Base-by-base conservation (phyloP, 2,888 invertebrate genomes). In the Cerceris rybyensis region DNA sequence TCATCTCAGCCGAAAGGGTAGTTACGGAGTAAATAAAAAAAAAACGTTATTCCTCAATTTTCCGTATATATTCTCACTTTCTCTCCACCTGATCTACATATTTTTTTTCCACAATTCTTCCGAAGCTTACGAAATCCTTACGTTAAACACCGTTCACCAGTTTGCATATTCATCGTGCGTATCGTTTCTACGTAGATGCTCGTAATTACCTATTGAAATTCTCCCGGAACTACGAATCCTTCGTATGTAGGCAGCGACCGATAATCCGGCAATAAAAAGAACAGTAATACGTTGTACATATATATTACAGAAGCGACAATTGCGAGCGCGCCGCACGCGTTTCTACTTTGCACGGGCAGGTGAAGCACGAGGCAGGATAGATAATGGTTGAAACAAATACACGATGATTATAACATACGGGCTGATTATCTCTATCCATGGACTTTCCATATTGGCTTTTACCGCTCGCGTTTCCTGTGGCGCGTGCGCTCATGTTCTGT, bases 341-440 rank as follows among this genome's bases (percentile, higher is more conserved):
- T 78, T 75, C 78, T 68, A 76, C 72, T 82, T 82, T 72, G 74
- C 58, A 58, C 69, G 82, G 77, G 88, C 88, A 88, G 88, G 88
- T 87, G 88, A 84, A 79, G 77, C 88, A 85, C 86, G 79, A 85
- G 83, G 86, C 84, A 79, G 86, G 89, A 91, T 88, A 90, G 91
- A 91, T 92, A 91, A 90, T 88, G 88, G 80, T 82, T 90, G 89
- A 89, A 92, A 92, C 91, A 92, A 92, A 92, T 91, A 90, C 91
- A 86, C 84, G 87, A 87, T 86, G 90, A 92, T 92, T 91, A 88
- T 90, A 90, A 87, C 91, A 92, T 92, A 92, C 91, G 92, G 92
- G 92, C 87, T 89, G 91, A 92, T 92, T 92, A 92, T 92, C 91
- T 88, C 82, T 67, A 28, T 28, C 28, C 77, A 88, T 79, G 90